Evolutionary conservation across 2,797 vertebrate species (phyloP).

Genomic region (Monodelphis domestica): DNA sequence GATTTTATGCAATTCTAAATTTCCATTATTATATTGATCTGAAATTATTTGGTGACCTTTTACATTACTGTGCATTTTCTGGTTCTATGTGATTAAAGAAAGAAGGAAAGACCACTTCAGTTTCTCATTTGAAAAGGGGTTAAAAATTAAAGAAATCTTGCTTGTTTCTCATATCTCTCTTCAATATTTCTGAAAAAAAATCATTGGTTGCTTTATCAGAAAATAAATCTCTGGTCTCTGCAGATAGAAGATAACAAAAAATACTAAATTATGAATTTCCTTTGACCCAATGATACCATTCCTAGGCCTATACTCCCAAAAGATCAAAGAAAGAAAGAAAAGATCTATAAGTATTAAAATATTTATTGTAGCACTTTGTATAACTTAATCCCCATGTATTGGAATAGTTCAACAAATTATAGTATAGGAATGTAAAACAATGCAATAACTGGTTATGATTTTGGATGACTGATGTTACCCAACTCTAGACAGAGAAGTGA

Average conservation of each 20-base stretch:
- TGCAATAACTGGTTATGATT: neutral
- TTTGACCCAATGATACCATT: slow-evolving; percentile 7
- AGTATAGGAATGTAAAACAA: neutral
- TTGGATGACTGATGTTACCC: neutral
- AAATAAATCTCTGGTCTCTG: neutral
- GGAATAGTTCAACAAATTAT: neutral
- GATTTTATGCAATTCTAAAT: neutral
- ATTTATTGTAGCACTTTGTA: neutral
- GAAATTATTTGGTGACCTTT: neutral
- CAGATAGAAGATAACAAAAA: neutral
- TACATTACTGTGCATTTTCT: neutral
- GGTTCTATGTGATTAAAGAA: neutral
- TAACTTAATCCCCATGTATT: neutral
- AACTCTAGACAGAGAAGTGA: neutral
- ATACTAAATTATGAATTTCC: slow-evolving; percentile 3
- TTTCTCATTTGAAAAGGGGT: neutral
- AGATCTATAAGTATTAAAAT: neutral
- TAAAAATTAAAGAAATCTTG: neutral
- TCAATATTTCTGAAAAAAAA: neutral
- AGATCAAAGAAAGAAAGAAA: slow-evolving; percentile 47
- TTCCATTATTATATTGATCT: neutral
- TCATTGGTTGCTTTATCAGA: neutral
- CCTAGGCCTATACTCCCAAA: neutral
- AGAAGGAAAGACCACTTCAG: neutral
- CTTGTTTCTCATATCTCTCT: neutral